A percentile compares a stretch with the other conserved stretches of the same genome.
These are phyloP conservation scores for Labia minor DNA, from an alignment of 2,888 invertebrate species.

Conservation along the genomic window DNA sequence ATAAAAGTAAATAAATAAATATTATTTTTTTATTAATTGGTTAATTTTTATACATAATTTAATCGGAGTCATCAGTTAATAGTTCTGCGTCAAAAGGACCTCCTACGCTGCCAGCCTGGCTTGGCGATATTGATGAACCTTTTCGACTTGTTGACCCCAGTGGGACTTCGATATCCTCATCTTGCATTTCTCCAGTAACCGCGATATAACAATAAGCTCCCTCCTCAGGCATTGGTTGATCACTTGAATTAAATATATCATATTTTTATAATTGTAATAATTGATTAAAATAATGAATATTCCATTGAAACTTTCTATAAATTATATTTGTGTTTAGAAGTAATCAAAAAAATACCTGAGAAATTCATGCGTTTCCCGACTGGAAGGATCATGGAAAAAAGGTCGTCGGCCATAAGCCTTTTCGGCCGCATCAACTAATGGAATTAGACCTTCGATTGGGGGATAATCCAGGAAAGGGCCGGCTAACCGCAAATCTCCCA, in stretches of 20 bases:
- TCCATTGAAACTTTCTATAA: too few relatives aligned
- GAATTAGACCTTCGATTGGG: constrained; percentile 35
- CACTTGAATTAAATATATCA: constrained; percentile 14
- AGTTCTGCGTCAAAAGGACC: background rate
- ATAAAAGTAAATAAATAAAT: too few relatives aligned
- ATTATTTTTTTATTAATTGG: too few relatives aligned
- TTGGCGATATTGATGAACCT: background rate
- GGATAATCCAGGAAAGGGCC: constrained; percentile 43
- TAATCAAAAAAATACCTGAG: constrained; percentile 28
- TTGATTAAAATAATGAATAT: too few relatives aligned
- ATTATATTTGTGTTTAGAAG: too few relatives aligned
- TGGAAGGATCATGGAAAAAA: constrained; percentile 38
- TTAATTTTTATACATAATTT: too few relatives aligned
- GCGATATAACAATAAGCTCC: constrained; percentile 47
- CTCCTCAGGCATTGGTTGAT: constrained; percentile 41
- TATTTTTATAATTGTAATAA: too few relatives aligned
- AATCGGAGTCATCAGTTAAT: background rate
- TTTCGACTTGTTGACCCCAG: background rate
- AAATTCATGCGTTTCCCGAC: constrained; percentile 40
- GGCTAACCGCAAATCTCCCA: constrained; percentile 38
- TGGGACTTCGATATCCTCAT: background rate
- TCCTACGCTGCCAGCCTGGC: background rate
- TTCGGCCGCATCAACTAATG: constrained; percentile 37
- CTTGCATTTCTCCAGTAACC: constrained; percentile 39
- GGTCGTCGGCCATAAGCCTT: constrained; percentile 35